phyloP scores from a whole-genome alignment of 2,797 vertebrate genomes.

The Nyctalus aviator region DNA sequence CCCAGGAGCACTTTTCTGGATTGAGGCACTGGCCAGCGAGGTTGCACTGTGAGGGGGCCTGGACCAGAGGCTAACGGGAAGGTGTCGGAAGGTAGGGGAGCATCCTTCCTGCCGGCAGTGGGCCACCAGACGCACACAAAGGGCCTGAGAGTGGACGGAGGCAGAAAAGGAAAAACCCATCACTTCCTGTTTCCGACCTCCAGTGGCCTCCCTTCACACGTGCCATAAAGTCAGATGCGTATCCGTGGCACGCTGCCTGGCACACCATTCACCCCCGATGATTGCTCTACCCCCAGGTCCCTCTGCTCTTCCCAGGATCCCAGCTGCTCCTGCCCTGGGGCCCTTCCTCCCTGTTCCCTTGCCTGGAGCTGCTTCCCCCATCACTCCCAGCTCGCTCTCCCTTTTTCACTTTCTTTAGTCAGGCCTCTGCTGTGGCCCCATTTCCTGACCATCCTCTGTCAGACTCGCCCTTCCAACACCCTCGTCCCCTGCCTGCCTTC shows the following conservation, averaged over 20 bases:
- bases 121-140: background rate
- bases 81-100: background rate
- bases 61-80: background rate
- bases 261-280: background rate
- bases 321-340: background rate
- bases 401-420: background rate
- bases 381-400: background rate
- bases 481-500: background rate
- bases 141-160: background rate
- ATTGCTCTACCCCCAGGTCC: accelerated
- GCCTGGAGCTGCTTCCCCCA: background rate
- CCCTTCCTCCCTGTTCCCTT: background rate
- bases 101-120: background rate
- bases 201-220: background rate
- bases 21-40: too few relatives aligned
- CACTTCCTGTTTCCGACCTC: background rate
- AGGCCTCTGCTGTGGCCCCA: background rate
- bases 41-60: background rate
- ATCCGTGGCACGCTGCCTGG: accelerated
- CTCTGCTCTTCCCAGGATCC: background rate
- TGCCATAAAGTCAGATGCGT: background rate
- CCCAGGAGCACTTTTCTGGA: background rate
- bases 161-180: background rate
- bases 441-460: background rate
- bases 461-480: accelerated